These are phyloP conservation scores for Myotis findleyi DNA, from an alignment of 2,797 vertebrate genomes.

Conservation along the genomic window DNA sequence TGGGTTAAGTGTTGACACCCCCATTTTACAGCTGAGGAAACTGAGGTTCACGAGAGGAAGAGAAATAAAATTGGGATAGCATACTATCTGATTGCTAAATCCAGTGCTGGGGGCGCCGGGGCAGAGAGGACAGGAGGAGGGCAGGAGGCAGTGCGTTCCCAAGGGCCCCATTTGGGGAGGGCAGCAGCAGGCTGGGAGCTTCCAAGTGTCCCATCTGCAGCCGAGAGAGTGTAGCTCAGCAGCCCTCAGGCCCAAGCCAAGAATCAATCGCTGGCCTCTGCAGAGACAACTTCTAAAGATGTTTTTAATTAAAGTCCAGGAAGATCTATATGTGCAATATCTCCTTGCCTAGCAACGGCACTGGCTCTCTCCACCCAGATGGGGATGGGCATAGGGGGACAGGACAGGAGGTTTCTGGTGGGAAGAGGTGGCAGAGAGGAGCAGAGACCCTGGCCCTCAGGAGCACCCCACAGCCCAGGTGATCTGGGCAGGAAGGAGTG, in stretches of 20 bases:
- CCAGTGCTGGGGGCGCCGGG: background rate
- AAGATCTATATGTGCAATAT: conserved; percentile 84
- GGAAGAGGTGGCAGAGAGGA: background rate
- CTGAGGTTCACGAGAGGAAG: background rate
- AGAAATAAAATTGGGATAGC: background rate
- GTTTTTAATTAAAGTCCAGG: conserved; percentile 86
- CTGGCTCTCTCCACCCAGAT: conserved; percentile 22
- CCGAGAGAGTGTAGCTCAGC: conserved; percentile 70
- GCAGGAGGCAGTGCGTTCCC: background rate
- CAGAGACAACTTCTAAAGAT: conserved; percentile 83
- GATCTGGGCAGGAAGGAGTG: background rate
- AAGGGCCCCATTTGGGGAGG: background rate
- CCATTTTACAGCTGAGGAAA: conserved; percentile 59
- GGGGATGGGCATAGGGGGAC: background rate
- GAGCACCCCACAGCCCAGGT: background rate
- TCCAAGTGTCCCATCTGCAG: conserved; percentile 28
- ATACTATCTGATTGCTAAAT: background rate
- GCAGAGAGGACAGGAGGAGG: background rate
- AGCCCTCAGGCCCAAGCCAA: conserved; percentile 76
- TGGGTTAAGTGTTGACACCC: background rate
- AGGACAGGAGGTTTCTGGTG: conserved; percentile 38
- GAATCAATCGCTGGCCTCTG: conserved; percentile 81
- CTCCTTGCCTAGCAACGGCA: conserved; percentile 82
- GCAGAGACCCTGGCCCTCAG: background rate
- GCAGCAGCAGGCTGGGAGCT: background rate